These are phyloP conservation scores for Aphis gossypii DNA, from an alignment of 1,140 invertebrate genomes.

Conservation along the genomic window DNA sequence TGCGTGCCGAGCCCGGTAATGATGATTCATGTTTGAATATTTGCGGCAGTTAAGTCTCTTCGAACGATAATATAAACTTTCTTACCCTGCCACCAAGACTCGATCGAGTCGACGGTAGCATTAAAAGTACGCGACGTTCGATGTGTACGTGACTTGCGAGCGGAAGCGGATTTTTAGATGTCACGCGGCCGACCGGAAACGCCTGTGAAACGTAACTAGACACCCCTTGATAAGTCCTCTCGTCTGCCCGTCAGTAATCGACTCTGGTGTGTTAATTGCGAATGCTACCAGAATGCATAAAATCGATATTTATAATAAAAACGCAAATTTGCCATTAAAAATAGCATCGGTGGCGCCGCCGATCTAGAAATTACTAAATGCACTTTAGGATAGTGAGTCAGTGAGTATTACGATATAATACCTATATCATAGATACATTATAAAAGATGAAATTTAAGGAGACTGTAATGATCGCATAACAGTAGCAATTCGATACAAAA, in stretches of 20 bases:
- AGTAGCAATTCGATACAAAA: background rate
- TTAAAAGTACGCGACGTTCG: slow-evolving; percentile 49
- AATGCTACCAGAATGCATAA: slow-evolving; percentile 15
- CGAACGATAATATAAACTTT: slow-evolving; percentile 54
- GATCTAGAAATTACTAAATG: background rate
- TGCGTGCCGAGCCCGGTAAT: slow-evolving; percentile 51
- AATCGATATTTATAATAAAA: slow-evolving; percentile 36
- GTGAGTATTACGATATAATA: background rate
- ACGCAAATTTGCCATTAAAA: background rate
- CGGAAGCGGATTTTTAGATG: slow-evolving; percentile 55
- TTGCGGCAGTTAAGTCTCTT: slow-evolving; percentile 52
- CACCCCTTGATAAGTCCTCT: background rate
- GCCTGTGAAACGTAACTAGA: slow-evolving; percentile 50
- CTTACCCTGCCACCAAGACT: background rate
- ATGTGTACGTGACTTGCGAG: slow-evolving; percentile 53
- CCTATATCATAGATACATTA: background rate
- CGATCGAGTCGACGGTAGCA: background rate
- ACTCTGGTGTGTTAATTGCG: slow-evolving; percentile 39
- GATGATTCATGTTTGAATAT: slow-evolving; percentile 58
- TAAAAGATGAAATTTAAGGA: background rate
- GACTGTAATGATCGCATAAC: background rate
- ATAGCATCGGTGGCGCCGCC: background rate
- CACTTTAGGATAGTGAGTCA: background rate
- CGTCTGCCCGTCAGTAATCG: background rate
- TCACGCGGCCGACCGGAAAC: slow-evolving; percentile 54